phyloP scores from a whole-genome alignment of 2,797 vertebrate genomes.

The Leptatherina wallacei region DNA sequence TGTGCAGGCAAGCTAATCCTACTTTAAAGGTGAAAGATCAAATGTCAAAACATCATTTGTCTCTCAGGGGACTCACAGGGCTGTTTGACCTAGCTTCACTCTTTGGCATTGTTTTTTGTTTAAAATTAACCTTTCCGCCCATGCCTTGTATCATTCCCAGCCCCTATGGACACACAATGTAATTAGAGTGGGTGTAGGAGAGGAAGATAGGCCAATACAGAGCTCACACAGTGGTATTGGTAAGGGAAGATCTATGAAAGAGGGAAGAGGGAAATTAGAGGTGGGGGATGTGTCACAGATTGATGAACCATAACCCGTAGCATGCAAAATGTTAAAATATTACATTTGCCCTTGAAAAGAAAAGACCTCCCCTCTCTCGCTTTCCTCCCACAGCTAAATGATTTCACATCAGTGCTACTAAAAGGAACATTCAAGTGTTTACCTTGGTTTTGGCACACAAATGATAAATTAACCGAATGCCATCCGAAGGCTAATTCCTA shows the following conservation, averaged over 20 bases:
- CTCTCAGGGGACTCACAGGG: conserved; percentile 27
- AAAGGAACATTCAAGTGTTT: conserved; percentile 39
- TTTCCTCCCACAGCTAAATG: conserved; percentile 47
- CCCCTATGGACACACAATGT: conserved; percentile 51
- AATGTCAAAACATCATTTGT: conserved; percentile 41
- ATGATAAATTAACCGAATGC: conserved; percentile 30
- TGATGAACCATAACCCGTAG: conserved; percentile 68
- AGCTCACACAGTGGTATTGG: conserved; percentile 1
- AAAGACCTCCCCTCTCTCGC: conserved; percentile 32
- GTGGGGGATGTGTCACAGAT: conserved; percentile 52
- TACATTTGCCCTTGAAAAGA: conserved; percentile 58
- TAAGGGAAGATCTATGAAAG: conserved; percentile 24
- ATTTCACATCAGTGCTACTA: conserved; percentile 41
- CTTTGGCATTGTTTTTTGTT: conserved; percentile 47
- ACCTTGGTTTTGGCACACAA: conserved; percentile 35
- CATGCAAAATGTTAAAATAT: conserved; percentile 69
- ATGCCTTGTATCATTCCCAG: conserved; percentile 29
- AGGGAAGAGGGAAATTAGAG: conserved; percentile 30
- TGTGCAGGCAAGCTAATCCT: not conserved
- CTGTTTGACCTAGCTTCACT: conserved; percentile 36
- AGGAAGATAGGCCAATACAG: conserved; percentile 16
- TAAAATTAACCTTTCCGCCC: conserved; percentile 59
- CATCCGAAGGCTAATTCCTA: conserved; percentile 20
- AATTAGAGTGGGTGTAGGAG: conserved; percentile 32
- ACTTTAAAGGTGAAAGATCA: conserved; percentile 22